Base-by-base conservation (phyloP, 2,113 vertebrate genomes). In the Bettongia penicillata region DNA sequence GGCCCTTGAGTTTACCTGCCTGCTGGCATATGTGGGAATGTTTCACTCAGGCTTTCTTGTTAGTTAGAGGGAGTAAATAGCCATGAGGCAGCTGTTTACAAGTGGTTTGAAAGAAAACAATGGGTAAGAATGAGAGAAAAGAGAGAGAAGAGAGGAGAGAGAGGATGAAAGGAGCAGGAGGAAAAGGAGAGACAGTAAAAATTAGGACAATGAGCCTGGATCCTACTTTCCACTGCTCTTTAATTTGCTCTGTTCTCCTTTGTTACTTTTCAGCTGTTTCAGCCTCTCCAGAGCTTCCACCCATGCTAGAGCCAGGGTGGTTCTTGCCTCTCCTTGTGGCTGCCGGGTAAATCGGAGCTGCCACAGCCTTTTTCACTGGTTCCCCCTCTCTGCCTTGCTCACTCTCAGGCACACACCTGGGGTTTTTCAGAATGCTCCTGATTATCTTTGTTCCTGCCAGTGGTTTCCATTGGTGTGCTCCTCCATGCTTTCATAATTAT, bases 381-480 rank as follows among this genome's bases (percentile, higher is more conserved):
- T 43, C 0, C 0, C 2, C 53, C 68, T 92, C 51, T 84, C 53
- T 37, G 0, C 10, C 89, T 90, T 50, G 0, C 25, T 2, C 6
- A 16, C 51, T 95, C 53, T 90, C 12, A 53, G 51, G 23, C 50
- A 43, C 96, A 97, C 97, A 96, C 96, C 96, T 93, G 97, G 53
- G 96, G 11, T 28, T 28, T 96, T 94, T 95, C 95, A 96, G 96
- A 97, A 93, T 16, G 1, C 25, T 25, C 91, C 68, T 97, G 97
- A 95, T 98, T 97, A 92, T 61, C 95, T 98, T 97, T 98, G 91
- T 89, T 96, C 92, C 68, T 94, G 84, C 94, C 93, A 94, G 94
- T 77, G 93, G 51, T 93, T 93, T 94, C 90, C n/a, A 89, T 98
- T 98, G 98, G 95, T 94, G 94, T 94, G 91, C 52, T 77, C 57